Percentiles rank a stretch among this genome's conserved stretches.
phyloP scores from a whole-genome alignment of 1,140 invertebrate genomes.

The Drosophila punjabiensis region DNA sequence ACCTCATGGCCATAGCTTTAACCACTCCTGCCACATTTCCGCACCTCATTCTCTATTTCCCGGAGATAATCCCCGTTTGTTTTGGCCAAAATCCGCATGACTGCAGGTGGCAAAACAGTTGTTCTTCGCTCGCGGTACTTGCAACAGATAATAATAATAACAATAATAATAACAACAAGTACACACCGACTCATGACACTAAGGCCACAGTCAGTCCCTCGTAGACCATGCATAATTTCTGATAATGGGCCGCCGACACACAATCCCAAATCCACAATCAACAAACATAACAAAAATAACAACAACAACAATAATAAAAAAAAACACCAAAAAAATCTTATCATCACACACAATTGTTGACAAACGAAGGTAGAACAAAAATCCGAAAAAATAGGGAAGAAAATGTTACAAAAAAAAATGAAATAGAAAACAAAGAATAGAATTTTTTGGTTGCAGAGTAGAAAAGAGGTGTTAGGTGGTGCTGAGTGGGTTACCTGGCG shows the following conservation, averaged over 20 bases:
- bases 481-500: conserved; percentile 12
- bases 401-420: neutral
- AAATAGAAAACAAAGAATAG: conserved; percentile 17
- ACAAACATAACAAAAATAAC: conserved; percentile 11
- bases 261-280: conserved; percentile 29
- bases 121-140: conserved; percentile 1
- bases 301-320: conserved; percentile 2
- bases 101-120: conserved; percentile 25
- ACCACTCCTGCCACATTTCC: neutral
- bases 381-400: neutral
- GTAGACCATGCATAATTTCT: conserved; percentile 37
- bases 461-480: neutral
- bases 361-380: conserved; percentile 32
- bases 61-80: conserved; percentile 12
- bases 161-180: conserved; percentile 7
- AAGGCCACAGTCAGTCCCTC: neutral
- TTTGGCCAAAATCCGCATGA: conserved; percentile 1
- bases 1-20: neutral
- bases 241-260: conserved; percentile 23
- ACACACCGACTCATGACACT: neutral
- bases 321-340: conserved; percentile 41
- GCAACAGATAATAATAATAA: conserved; percentile 31
- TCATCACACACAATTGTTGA: conserved; percentile 46
- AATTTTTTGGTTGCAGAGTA: conserved; percentile 4
- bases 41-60: neutral